Evolutionary conservation across 2,797 vertebrate genomes (phyloP), one percentile per base, ranked within the genome.

Genomic region (Hippocampus kuda): DNA sequence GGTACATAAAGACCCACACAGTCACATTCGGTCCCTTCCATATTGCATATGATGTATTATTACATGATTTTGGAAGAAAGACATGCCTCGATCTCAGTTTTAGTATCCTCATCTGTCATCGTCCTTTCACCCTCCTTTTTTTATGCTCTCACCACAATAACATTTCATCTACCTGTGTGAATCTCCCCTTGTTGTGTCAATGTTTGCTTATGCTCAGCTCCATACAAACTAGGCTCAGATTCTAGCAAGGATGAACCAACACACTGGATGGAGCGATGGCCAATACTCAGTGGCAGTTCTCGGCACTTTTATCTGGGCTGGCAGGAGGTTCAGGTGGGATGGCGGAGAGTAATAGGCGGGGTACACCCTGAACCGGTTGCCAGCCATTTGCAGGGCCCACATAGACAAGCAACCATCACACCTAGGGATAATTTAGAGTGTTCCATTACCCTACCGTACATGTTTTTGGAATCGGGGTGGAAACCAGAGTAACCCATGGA

Each of bases 161-260:
- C 71, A 63, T 76, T 75, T 82, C 4, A 34, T 75, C 71, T 61
- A 72, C 71, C 69, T 75, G 59, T 73, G 72, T 44, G 69, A 72
- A 63, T 73, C 20, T 27, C 20, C n/a, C 51, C 51, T 27, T 67
- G 26, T 27, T 76, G 53, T 80, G 65, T 79, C 79, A 75, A 74
- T 77, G 69, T 81, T 77, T 73, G 78, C 79, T 73, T 15, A 18
- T 3, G 0, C 72, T 71, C 42, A 67, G 51, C 69, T 69, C 66
- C 65, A 74, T 49, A 67, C 72, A 62, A 77, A 34, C 67, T 34
- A 41, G 48, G 44, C 51, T 24, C 44, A 16, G 1, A 56, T 73
- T 73, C 66, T 59, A 64, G 54, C 54, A 71, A 59, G 77, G 44
- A 72, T 59, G 70, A 69, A 66, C 42, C 60, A 18, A 61, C 73